phyloP scores from a whole-genome alignment of 2,797 vertebrate genomes.

The Halcyon chelicuti region DNA sequence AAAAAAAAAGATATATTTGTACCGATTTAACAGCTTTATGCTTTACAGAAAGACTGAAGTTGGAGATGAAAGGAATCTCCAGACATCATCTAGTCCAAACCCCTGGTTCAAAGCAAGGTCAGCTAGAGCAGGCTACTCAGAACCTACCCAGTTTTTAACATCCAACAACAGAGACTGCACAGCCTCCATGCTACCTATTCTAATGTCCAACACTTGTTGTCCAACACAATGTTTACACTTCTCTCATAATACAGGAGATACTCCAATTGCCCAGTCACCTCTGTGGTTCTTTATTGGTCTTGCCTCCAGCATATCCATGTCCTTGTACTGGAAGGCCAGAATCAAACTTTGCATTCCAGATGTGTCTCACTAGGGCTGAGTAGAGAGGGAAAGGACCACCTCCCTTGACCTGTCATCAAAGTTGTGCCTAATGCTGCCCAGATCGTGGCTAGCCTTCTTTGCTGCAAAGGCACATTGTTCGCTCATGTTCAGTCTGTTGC shows the following conservation, averaged over 20 bases:
- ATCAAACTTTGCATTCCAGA: neutral
- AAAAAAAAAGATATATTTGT: neutral
- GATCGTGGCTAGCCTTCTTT: neutral
- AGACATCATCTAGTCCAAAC: neutral
- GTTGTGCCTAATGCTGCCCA: neutral
- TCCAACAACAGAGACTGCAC: neutral
- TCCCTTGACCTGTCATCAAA: neutral
- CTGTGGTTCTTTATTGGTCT: neutral
- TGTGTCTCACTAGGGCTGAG: neutral
- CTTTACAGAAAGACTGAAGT: neutral
- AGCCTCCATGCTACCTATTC: neutral
- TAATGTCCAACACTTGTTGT: neutral
- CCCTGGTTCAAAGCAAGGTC: neutral
- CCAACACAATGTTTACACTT: too few species aligned
- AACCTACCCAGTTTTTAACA: neutral
- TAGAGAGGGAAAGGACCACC: neutral
- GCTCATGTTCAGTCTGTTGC: neutral
- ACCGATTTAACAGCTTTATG: neutral
- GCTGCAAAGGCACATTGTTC: neutral
- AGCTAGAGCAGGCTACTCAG: neutral
- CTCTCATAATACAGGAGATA: neutral
- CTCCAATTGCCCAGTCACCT: neutral
- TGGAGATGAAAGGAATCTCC: neutral
- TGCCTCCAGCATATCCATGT: neutral
- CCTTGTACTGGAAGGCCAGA: neutral